Evolutionary conservation across 2,113 vertebrate genomes (phyloP), one percentile per base, ranked within the genome.

Genomic region (Cranoglanis bouderius): DNA sequence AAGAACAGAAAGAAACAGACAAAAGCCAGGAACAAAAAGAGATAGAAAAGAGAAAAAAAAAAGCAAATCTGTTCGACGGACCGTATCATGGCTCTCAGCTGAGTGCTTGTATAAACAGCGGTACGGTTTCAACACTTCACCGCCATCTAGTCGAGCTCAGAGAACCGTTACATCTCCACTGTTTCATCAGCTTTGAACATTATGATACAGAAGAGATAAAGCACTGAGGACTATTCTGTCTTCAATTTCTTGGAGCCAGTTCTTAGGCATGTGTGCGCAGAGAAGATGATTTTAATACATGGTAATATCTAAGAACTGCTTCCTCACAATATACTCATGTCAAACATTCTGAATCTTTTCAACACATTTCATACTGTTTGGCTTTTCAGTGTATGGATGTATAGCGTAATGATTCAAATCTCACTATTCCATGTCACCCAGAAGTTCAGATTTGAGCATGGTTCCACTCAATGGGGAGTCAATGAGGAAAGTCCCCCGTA

Each of bases 101-200:
- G 82, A 88, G 75, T 55, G 84, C 53, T 65, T 87, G 63, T 85
- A 40, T 46, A 49, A 77, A 35, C 59, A 49, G 57, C 40, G 26
- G 26, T 75, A 70, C 32, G 70, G 81, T 67, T 85, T 51, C 82
- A 59, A 90, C 35, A 51, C 84, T 77, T 82, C 83, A 82, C 32
- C 70, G 2, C 53, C 77, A 26, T 87, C 63, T 13, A 85, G 80
- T 51, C 32, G 35, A 88, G 75, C 67, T 59, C 55, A 53, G 55
- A 46, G 18, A 43, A 5, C 16, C 0, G 3, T 40, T 65, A 78
- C 43, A 83, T 51, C 70, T 61, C 61, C 51, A 51, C 82, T 8
- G 6, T 65, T 49, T 65, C 43, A 87, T 87, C 57, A 87, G 14
- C 40, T 87, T 67, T 78, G 49, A 78, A 49, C 55, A 63, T 78